phyloP scores from a whole-genome alignment of 2,797 vertebrate species.

The Poeciliopsis infans region DNA sequence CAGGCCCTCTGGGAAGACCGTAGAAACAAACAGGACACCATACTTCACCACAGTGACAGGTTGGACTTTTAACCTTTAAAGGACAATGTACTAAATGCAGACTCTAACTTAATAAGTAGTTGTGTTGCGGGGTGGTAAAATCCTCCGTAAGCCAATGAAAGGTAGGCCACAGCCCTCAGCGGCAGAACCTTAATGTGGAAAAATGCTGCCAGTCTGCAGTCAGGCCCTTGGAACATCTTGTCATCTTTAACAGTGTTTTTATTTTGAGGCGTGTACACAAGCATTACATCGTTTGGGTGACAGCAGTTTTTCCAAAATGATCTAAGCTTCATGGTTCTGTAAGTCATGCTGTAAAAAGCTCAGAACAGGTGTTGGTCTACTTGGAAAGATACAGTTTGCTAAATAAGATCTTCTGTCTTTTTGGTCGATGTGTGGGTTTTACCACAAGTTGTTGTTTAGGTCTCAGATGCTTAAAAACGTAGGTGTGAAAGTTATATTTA shows the following conservation, averaged over 20 bases:
- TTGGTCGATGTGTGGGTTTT: constrained; percentile 40
- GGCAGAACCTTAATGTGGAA: constrained; percentile 47
- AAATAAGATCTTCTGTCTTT: not conserved
- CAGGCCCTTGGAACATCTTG: constrained; percentile 38
- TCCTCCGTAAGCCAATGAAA: constrained; percentile 38
- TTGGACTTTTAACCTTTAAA: constrained; percentile 44
- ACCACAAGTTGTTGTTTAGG: constrained; percentile 23
- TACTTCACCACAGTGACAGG: constrained; percentile 56
- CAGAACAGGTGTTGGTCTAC: constrained; percentile 72
- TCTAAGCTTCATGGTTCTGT: constrained; percentile 53
- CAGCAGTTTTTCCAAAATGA: constrained; percentile 68
- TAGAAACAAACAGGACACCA: constrained; percentile 59
- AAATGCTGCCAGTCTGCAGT: constrained; percentile 51
- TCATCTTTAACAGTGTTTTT: constrained; percentile 43
- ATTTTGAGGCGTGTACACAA: constrained; percentile 22
- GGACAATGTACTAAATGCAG: constrained; percentile 17
- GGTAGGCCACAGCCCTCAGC: constrained; percentile 18
- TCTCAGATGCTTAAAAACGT: constrained; percentile 9
- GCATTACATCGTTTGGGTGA: constrained; percentile 51
- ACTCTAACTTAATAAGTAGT: constrained; percentile 32
- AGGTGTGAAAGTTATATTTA: constrained; percentile 20
- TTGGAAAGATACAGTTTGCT: constrained; percentile 41
- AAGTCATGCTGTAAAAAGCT: constrained; percentile 50
- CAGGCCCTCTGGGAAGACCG: constrained; percentile 45
- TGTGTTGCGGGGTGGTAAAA: constrained; percentile 20